A percentile compares a stretch with the other conserved stretches of the same genome.
These are phyloP conservation scores for Geotrypetes seraphini DNA, from an alignment of 2,797 vertebrate genomes.

Conservation along the genomic window DNA sequence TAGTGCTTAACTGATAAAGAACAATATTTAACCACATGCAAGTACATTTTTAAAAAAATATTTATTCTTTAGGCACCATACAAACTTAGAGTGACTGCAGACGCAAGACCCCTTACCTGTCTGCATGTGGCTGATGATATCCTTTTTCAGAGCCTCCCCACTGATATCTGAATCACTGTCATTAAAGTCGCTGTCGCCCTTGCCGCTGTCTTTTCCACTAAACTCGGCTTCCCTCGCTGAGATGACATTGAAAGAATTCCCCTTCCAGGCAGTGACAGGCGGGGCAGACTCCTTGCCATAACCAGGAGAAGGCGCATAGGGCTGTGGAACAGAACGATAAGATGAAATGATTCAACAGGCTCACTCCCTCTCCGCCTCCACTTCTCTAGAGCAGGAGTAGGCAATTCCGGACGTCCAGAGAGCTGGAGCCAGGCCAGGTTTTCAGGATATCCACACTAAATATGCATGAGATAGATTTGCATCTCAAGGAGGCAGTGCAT, in stretches of 20 bases:
- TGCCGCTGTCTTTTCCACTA: constrained; percentile 95
- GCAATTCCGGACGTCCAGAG: too few relatives aligned
- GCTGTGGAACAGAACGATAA: constrained; percentile 41
- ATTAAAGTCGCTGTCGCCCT: constrained; percentile 95
- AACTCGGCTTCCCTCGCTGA: constrained; percentile 84
- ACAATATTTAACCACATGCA: too few relatives aligned
- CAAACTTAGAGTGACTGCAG: too few relatives aligned
- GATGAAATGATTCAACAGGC: too few relatives aligned
- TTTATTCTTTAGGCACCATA: too few relatives aligned
- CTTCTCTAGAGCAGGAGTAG: too few relatives aligned
- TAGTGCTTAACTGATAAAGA: too few relatives aligned
- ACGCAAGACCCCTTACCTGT: constrained; percentile 79
- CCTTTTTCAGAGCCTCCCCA: constrained; percentile 83
- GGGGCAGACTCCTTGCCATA: constrained; percentile 75
- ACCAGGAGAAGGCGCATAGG: constrained; percentile 69
- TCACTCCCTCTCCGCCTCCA: not conserved
- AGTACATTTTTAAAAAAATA: too few relatives aligned
- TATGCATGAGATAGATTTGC: too few relatives aligned
- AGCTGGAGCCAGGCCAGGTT: too few relatives aligned
- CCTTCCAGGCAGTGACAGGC: constrained; percentile 86
- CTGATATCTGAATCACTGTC: constrained; percentile 95
- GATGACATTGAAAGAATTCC: constrained; percentile 86
- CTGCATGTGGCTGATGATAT: constrained; percentile 73
- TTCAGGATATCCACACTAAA: too few relatives aligned
- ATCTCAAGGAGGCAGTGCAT: too few relatives aligned